A percentile compares a stretch with the other conserved stretches of the same genome.
phyloP scores from a whole-genome alignment of 2,888 invertebrate genomes.

The Orthonychiurus folsomi region DNA sequence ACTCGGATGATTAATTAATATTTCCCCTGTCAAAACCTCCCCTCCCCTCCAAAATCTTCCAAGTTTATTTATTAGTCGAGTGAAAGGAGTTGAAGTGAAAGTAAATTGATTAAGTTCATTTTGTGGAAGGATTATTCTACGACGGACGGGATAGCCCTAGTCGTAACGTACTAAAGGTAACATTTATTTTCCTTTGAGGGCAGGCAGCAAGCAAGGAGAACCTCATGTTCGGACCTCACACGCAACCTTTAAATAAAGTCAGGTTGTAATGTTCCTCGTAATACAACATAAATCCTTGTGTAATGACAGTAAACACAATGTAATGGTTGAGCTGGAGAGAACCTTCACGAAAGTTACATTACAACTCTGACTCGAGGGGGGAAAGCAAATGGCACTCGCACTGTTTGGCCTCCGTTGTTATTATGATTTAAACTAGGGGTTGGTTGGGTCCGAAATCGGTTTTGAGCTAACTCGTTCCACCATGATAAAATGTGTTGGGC shows the following conservation, averaged over 20 bases:
- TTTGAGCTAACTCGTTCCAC: no score
- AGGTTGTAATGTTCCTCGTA: not conserved
- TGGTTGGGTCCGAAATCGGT: not conserved
- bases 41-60: not conserved
- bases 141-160: not conserved
- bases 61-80: not conserved
- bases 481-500: no score
- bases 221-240: not conserved
- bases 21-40: not conserved
- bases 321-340: not conserved
- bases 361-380: not conserved
- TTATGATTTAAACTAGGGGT: not conserved
- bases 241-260: conserved; percentile 1
- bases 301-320: conserved; percentile 1
- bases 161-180: not conserved
- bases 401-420: not conserved
- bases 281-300: not conserved
- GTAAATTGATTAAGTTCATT: not conserved
- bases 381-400: not conserved
- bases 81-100: not conserved
- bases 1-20: not conserved
- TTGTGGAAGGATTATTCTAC: not conserved
- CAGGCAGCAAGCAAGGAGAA: no score
- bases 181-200: not conserved
- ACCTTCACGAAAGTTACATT: not conserved